Base-by-base conservation (phyloP, 2,888 invertebrate species). In the Schizaphis graminum region DNA sequence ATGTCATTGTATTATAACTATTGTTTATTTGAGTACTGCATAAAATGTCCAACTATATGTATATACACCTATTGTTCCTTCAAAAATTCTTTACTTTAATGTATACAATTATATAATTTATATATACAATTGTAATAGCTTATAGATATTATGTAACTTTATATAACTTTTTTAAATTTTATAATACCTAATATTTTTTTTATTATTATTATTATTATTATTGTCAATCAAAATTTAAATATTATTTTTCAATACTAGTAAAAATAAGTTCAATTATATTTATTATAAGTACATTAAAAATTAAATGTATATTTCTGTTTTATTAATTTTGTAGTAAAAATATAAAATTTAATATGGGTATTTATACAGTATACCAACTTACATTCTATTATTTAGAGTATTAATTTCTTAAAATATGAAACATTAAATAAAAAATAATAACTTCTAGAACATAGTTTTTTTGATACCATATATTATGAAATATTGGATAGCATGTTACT, bases 91-190 rank as follows among this genome's bases (percentile, higher is more conserved):
- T 92, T 92, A 88, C 24, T 88, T 35, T 67, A n/a, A 87, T 92
- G 87, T 87, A 92, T 47, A 86, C n/a, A 87, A 77, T 89, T 92
- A 84, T 91, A 56, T 85, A 85, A 85, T 91, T 91, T 91, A 77
- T 85, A 77, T 91, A 91, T 77, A 77, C 41, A 92, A 53, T 28
- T 92, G 26, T 92, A 67, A 28, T 35, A 67, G n/a, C 61, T 57
- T 86, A 49, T 87, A 41, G 47, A 61, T 92, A 53, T n/a, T 92
- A 92, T 88, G 8, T 88, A 53, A n/a, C 77, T 77, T 35, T 49
- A 49, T 28, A 67, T 49, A 47, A 49, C 47, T 41, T 87, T 67
- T 87, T 90, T 47, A 49, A 61, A 47, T 67, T 67, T 90, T 89
- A 61, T 89, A 61, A 28, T 47, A n/a, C n/a, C n/a, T n/a, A 61